Evolutionary conservation across 2,888 invertebrate genomes (phyloP).

Genomic region (Caenorhabditis sp.): DNA sequence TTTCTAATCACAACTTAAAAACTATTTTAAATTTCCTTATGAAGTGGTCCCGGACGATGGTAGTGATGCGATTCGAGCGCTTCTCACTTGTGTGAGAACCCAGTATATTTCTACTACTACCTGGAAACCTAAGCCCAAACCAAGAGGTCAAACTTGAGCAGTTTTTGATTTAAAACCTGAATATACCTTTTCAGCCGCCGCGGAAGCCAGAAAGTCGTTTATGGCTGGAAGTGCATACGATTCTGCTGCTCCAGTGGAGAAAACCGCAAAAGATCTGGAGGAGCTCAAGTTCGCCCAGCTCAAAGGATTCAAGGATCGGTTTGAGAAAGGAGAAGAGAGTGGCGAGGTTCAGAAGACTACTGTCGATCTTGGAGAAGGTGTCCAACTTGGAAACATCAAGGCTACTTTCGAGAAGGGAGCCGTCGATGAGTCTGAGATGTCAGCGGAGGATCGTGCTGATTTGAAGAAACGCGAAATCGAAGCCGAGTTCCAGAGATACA

Average conservation of each 20-base stretch:
- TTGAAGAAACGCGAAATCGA: conserved; percentile 82
- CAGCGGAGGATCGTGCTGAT: conserved; percentile 80
- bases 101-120: conserved; percentile 58
- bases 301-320: conserved; percentile 81
- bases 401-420: conserved; percentile 79
- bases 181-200: conserved; percentile 73
- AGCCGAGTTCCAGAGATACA: conserved; percentile 81
- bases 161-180: no score
- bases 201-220: conserved; percentile 81
- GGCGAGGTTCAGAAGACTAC: conserved; percentile 73
- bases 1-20: no score
- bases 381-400: conserved; percentile 80
- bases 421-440: conserved; percentile 76
- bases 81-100: conserved; percentile 65
- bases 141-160: conserved; percentile 16
- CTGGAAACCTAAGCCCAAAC: conserved; percentile 15
- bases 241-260: conserved; percentile 74
- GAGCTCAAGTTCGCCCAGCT: conserved; percentile 79
- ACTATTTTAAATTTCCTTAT: conserved; percentile 8
- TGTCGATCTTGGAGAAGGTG: conserved; percentile 77
- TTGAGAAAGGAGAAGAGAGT: conserved; percentile 78
- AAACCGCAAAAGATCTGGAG: conserved; percentile 76
- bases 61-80: conserved; percentile 67
- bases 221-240: conserved; percentile 81
- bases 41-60: conserved; percentile 49